These are phyloP conservation scores for Homarus americanus DNA, from an alignment of 1,140 invertebrate genomes.

Conservation along the genomic window DNA sequence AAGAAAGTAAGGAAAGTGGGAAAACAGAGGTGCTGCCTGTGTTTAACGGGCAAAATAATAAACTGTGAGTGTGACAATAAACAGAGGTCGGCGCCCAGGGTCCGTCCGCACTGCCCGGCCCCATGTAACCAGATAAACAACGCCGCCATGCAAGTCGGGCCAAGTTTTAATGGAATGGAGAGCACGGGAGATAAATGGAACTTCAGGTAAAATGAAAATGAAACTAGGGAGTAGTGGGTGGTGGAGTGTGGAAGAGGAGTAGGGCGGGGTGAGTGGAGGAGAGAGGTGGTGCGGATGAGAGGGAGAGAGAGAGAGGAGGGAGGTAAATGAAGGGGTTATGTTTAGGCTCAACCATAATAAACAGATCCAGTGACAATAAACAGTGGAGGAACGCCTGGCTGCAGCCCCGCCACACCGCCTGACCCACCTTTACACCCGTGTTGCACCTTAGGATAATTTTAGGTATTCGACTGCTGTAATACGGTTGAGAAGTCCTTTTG, in stretches of 20 bases:
- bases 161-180: conserved; percentile 8
- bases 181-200: neutral
- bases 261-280: neutral
- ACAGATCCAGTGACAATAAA: neutral
- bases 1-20: neutral
- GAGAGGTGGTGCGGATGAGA: too few species aligned
- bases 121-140: neutral
- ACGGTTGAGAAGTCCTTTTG: too few species aligned
- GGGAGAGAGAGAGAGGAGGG: neutral
- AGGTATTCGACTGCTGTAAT: too few species aligned
- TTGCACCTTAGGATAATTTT: too few species aligned
- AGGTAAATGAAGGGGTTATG: conserved; percentile 3
- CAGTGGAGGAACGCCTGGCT: neutral
- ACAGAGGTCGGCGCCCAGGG: neutral
- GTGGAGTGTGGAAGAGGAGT: neutral
- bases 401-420: neutral
- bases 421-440: too few species aligned
- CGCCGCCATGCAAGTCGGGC: neutral
- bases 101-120: neutral
- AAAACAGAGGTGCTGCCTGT: neutral
- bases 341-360: conserved; percentile 9
- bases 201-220: neutral
- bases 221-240: neutral
- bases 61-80: conserved; percentile 16
- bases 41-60: neutral